phyloP scores from a whole-genome alignment of 2,888 invertebrate genomes.

The Rambutsinella grinnellia region DNA sequence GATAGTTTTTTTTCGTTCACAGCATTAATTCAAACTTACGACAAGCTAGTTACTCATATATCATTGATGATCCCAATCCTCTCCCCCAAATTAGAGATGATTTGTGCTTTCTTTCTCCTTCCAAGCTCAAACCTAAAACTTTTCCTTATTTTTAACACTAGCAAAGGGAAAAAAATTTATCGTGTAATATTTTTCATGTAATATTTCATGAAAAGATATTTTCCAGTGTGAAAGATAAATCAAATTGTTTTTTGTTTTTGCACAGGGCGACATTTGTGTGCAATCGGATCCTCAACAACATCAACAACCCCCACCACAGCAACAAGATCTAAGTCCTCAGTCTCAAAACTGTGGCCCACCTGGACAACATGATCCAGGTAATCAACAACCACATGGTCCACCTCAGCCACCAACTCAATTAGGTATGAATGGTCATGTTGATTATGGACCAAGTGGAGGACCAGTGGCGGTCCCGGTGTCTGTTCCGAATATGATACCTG shows the following conservation, averaged over 20 bases:
- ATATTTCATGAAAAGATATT: not conserved
- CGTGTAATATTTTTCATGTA: not conserved
- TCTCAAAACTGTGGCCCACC: conserved; percentile 50
- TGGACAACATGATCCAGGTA: conserved; percentile 46
- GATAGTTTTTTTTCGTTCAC: not conserved
- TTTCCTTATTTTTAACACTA: not conserved
- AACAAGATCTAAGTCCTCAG: conserved; percentile 60
- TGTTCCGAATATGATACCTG: conserved; percentile 52
- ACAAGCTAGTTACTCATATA: conserved; percentile 20
- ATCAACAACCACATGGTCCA: conserved; percentile 29
- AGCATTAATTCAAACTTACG: conserved; percentile 19
- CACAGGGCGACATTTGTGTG: conserved; percentile 61
- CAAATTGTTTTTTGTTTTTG: conserved; percentile 23
- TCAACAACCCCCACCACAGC: conserved; percentile 51
- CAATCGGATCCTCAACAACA: conserved; percentile 60
- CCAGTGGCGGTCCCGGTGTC: conserved; percentile 61
- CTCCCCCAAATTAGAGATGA: not conserved
- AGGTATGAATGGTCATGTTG: conserved; percentile 60
- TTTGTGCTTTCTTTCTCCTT: conserved; percentile 18
- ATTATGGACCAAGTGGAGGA: conserved; percentile 59
- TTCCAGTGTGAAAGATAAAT: conserved; percentile 10
- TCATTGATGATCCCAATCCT: not conserved
- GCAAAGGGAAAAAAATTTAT: not conserved
- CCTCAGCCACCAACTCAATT: conserved; percentile 43
- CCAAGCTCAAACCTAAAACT: conserved; percentile 39